These are phyloP conservation scores for Columba livia DNA, from an alignment of 2,113 vertebrate genomes.

Conservation along the genomic window DNA sequence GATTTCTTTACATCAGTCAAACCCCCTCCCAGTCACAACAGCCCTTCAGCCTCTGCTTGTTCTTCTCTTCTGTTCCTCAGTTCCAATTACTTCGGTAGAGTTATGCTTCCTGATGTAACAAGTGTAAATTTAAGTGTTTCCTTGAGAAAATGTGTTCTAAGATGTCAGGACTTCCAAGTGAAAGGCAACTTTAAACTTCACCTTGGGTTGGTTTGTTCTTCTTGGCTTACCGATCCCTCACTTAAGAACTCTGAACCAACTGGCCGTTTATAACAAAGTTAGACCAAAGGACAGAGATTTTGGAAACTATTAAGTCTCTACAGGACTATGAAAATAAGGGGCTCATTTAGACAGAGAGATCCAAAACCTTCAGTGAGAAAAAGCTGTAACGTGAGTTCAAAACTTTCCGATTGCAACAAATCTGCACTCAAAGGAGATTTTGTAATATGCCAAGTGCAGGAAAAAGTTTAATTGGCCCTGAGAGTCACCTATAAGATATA, in stretches of 20 bases:
- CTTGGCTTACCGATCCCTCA: too few relatives aligned
- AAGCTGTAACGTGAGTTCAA: neutral
- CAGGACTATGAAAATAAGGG: neutral
- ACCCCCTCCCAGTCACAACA: neutral
- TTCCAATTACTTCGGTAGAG: neutral
- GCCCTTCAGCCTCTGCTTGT: neutral
- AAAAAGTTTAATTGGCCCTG: neutral
- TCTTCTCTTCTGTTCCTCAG: neutral
- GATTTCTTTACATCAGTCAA: neutral
- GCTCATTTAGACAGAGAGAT: neutral
- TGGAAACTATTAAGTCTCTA: neutral
- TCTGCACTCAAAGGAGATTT: neutral
- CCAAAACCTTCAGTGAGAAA: neutral
- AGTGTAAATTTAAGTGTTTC: neutral
- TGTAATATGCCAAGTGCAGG: neutral
- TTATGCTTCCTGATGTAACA: neutral
- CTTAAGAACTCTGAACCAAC: neutral
- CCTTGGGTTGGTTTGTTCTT: neutral
- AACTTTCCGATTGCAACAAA: neutral
- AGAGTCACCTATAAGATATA: neutral
- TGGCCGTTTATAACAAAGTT: neutral
- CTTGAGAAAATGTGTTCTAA: neutral
- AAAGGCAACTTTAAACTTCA: neutral
- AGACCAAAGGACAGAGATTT: neutral
- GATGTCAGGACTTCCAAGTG: neutral